Evolutionary conservation across 2,797 vertebrate species (phyloP), one percentile per base, ranked within the genome.

Genomic region (Coranthus polyacanthus): DNA sequence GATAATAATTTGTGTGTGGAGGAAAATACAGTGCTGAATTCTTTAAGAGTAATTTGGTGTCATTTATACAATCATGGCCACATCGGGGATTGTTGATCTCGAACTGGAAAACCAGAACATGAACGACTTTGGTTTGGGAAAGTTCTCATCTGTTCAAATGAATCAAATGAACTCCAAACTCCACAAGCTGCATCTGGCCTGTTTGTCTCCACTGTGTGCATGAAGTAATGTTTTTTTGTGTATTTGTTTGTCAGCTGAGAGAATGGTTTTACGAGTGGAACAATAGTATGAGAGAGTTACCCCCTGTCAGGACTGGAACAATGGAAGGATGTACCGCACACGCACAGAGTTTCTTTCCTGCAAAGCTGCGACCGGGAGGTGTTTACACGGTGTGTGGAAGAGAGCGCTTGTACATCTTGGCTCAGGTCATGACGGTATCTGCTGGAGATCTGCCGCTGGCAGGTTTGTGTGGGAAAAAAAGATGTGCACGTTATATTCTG

Each of bases 271-370:
- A 37, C 26, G 17, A 53, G 72, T 77, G 66, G 57, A 88, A 91
- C 84, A 89, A 89, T 85, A 20, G 63, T 67, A 47, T 81, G 61
- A 65, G 75, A 78, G 68, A 2, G 12, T 51, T 49, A 54, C 68
- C 83, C 79, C 77, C 78, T n/a, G 12, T 79, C 76, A 77, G 76
- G 49, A 2, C 59, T 32, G 67, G 57, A 73, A 94, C 93, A 94
- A 94, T 93, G 79, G 82, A 75, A 93, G 93, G 94, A 94, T 92
- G 77, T 90, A 32, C 34, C 64, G 0, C 38, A 29, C 61, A 26
- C 56, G 60, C 60, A 43, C 79, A 72, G 1, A 12, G 6, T 39
- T 11, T 1, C 42, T 66, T 89, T 90, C 87, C 90, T 87, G 81
- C 69, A 36, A 44, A 46, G 57, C 72, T 71, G 57, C 21, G 18